Evolutionary conservation across 2,797 vertebrate genomes (phyloP), one percentile per base, ranked within the genome.

Genomic region (Gymnothorax javanicus): DNA sequence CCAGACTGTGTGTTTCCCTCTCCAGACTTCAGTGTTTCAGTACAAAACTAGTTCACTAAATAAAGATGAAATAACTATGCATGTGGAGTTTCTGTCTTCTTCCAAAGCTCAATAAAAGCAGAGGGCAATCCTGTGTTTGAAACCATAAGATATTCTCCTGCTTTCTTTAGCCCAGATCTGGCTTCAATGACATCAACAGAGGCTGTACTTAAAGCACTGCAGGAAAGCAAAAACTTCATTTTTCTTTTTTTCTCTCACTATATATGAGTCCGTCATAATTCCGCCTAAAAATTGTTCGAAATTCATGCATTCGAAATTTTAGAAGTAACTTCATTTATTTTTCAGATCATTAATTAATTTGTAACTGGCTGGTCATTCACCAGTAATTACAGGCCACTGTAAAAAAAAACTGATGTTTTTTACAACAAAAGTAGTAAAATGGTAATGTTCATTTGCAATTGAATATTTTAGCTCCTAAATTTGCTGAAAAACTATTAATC

Each of bases 1-100:
- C 93, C 93, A 86, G 5, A 92, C 90, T 92, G 92, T 91, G 92
- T 92, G 91, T 95, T 92, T 89, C 90, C 87, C 85, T 84, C 90
- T 92, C 93, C 90, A 92, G 91, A 84, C 93, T 93, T 93, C 92
- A 95, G 93, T 92, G 94, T 96, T 94, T 97, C 96, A 97, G 95
- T 96, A 95, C 94, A 95, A 93, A 95, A 96, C 93, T 90, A 95
- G 91, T 93, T 94, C 94, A 97, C 96, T 97, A 97, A 97, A 97
- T 92, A 92, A 88, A 91, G 91, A 92, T 90, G 91, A 93, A 92
- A 91, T 89, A 88, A 85, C 25, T 20, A 20, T 71, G 58, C 56
- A 25, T 54, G 27, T 87, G 82, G 86, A 75, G 25, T 75, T 75
- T 75, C 73, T 60, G 56, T 82, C 82, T 86, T 71, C 17, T 50